Evolutionary conservation across 23 tunicate species (phyloP), one percentile per base, ranked within the genome.

Genomic region (Ascidia mentula): DNA sequence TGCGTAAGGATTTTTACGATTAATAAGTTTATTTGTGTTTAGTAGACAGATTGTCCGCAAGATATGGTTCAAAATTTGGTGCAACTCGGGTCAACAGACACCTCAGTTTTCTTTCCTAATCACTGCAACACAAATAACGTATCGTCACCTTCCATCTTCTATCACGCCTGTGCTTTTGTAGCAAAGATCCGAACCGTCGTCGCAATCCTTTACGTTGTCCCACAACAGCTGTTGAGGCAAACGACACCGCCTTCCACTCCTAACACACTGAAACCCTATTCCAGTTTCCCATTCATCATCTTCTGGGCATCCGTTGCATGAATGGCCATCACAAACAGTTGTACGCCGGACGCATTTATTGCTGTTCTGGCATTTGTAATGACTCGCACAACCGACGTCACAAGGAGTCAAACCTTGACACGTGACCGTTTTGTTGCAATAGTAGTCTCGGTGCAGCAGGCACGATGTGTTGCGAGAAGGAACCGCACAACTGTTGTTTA

Each of bases 381-480:
- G 65, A 32, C 82, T 53, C 26, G 79, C 6, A 59, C 97, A 91
- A 39, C 77, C 80, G 2, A 91, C 79, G 73, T 88, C 89, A 84
- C 98, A 93, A 0, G 98, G 98, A 1, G 92, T 45, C 7, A 88
- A 26, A 42, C 84, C 92, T 22, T 76, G 59, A 77, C 98, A 93
- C 33, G 72, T 72, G 71, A 87, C 71, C 36, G 38, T 71, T 32
- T 76, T 79, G 37, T 79, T 75, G 71, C 97, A 92, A 59, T 87
- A 35, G 42, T 82, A 80, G 40, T 79, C 86, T 6, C 79, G 82
- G 32, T 77, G 32, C 36, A 92, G 75, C 28, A 70, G 18, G 69
- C 97, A 92, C 26, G 60, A 45, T 26, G 18, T 32, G 80, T 77
- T 77, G 28, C 22, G 24, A 5, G 65, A 1, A 20, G 65, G 13